Conservation (phyloP, 1,140 invertebrate genomes). For the Leptinotarsa texana region DNA sequence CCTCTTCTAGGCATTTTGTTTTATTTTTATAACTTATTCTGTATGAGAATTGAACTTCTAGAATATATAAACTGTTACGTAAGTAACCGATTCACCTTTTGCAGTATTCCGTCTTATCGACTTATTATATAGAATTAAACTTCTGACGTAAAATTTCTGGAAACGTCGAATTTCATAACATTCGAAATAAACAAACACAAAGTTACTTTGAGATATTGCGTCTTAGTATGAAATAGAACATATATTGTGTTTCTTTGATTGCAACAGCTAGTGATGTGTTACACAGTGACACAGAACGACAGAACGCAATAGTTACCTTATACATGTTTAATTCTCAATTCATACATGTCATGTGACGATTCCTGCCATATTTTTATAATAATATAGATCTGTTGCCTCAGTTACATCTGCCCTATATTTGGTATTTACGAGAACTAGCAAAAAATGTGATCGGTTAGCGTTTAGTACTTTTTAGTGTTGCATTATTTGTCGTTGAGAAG, state of each 20-base stretch:
- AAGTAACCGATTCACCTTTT: not conserved
- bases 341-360: too few species aligned
- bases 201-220: not conserved
- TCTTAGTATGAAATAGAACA: not conserved
- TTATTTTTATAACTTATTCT: not conserved
- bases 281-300: too few species aligned
- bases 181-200: not conserved
- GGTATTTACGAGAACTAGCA: too few species aligned
- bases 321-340: too few species aligned
- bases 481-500: too few species aligned
- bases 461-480: too few species aligned
- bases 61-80: not conserved
- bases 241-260: not conserved
- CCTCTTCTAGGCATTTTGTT: constrained; percentile 74
- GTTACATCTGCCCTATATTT: too few species aligned
- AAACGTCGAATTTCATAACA: not conserved
- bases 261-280: too few species aligned
- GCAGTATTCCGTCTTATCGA: not conserved
- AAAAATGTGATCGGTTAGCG: too few species aligned
- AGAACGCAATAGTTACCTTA: too few species aligned
- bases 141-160: not conserved
- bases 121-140: not conserved
- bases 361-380: too few species aligned
- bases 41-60: not conserved
- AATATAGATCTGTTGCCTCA: too few species aligned